phyloP scores from a whole-genome alignment of 2,888 invertebrate species.

The Erynnis tages region DNA sequence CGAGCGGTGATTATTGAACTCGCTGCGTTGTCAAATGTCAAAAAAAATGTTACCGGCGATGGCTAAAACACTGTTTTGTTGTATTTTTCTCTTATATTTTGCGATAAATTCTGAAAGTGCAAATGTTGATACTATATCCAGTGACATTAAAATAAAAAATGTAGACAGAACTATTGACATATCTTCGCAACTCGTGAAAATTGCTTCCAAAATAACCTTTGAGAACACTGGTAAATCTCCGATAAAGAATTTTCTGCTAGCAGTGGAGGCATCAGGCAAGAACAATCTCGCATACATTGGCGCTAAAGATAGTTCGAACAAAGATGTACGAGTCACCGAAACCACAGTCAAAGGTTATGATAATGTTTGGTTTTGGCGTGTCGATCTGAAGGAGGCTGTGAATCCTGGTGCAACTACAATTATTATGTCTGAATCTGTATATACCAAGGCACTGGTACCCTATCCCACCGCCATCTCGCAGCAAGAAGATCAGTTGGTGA shows the following conservation, averaged over 20 bases:
- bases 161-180: constrained; percentile 94
- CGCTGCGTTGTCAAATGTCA: constrained; percentile 64
- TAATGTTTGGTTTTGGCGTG: constrained; percentile 75
- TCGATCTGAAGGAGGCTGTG: constrained; percentile 83
- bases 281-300: constrained; percentile 88
- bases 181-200: constrained; percentile 93
- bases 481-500: constrained; percentile 95
- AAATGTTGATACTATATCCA: constrained; percentile 72
- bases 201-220: constrained; percentile 88
- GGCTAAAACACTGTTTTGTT: constrained; percentile 59
- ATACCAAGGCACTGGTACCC: constrained; percentile 88
- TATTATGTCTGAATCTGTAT: constrained; percentile 86
- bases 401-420: constrained; percentile 80
- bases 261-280: constrained; percentile 83
- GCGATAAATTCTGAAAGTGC: constrained; percentile 52
- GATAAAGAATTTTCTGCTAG: constrained; percentile 86
- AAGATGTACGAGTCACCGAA: constrained; percentile 79
- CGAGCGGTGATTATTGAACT: not conserved
- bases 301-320: constrained; percentile 83
- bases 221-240: constrained; percentile 90
- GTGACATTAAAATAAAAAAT: constrained; percentile 86
- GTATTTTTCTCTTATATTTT: constrained; percentile 57
- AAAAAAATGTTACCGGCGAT: constrained; percentile 63
- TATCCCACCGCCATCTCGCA: constrained; percentile 95
- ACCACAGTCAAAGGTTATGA: constrained; percentile 76